Base-by-base conservation (phyloP, 1,140 invertebrate species). In the Chrysopa pallens region DNA sequence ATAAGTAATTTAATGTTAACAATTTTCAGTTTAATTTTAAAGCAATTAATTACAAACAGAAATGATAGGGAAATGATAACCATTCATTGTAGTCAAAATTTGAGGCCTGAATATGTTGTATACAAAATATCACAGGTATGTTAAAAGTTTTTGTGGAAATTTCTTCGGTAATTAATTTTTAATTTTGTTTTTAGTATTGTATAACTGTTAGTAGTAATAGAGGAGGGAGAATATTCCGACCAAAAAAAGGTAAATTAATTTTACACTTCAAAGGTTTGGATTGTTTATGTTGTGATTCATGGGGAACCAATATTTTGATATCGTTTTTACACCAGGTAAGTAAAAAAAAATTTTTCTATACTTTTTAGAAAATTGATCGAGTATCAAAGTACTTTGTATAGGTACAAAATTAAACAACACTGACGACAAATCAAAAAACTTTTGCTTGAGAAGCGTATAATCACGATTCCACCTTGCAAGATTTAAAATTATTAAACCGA, bases 191-290 rank as follows among this genome's bases (percentile, higher is more conserved):
- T 39, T 45, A 68, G 67, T 56, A 73, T 39, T 87, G 84, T 49
- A 71, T 85, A 46, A 33, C 31, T 4, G 69, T 76, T 17, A 72
- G 86, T 27, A 80, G 73, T 42, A 80, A 76, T 6, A 73, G 74
- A 48, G 74, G 70, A 42, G 83, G 84, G 1, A 62, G 78, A 17
- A 70, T 84, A 35, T 78, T 81, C 51, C 68, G 73, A 42, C 82
- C 87, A 0, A 85, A 80, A 59, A 80, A 81, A 51, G 74, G 81
- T 40, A 62, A 72, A 43, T 58, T 91, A 8, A 67, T 89, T 41
- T 61, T 91, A 0, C 84, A 81, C 60, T 70, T 91, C 40, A 85
- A 83, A 57, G 79, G 86, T 57, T 56, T 89, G 27, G 83, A 90
- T 60, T 60, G 88, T 1, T 72, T 81, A 4, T 74, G 80, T 55